Evolutionary conservation across 35 echinoderm and acorn worm genomes (phyloP), one percentile per base, ranked within the genome.

Genomic region (Ophiothrix spiculata): DNA sequence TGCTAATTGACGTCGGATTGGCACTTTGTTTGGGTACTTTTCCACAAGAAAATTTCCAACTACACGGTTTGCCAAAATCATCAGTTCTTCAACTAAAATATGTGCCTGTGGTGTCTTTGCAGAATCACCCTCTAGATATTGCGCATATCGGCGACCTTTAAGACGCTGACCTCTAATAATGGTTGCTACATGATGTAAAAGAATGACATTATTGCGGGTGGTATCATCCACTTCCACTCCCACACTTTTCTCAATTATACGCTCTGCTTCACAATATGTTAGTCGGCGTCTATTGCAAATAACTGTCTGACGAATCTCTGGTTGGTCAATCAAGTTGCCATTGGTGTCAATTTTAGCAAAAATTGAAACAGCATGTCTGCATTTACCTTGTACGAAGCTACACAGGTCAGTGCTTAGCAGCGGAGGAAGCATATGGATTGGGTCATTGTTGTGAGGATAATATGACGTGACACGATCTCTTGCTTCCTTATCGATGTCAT

Each of bases 21-120:
- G 93, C 13, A 81, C 82, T 42, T 74, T 39, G 3, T 80, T 37
- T 73, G 74, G 36, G 37, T 64, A 87, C 37, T 39, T 38, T 11
- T 63, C 21, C 21, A 85, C 39, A 23, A 95, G 85, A 84, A 35
- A 78, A 13, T 85, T 76, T 34, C 80, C 89, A 17, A 91, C 77
- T 28, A 25, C 74, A 74, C 84, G 46, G 31, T 95, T 95, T 1
- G 93, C 89, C 17, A 91, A 49, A 35, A 95, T 33, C 93, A 98
- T 98, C 75, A 98, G 56, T 88, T 98, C 91, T 80, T 98, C 95
- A 8, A 98, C 86, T 36, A 94, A 40, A 14, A 80, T 86, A 39
- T 93, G 92, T 32, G 92, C 91, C 6, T 80, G 77, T 39, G 85
- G 81, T 39, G 64, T 39, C 1, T 79, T 16, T 34, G 46, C 36